These are phyloP conservation scores for Myotis lucifugus DNA, from an alignment of 2,113 vertebrate genomes.

Conservation along the genomic window DNA sequence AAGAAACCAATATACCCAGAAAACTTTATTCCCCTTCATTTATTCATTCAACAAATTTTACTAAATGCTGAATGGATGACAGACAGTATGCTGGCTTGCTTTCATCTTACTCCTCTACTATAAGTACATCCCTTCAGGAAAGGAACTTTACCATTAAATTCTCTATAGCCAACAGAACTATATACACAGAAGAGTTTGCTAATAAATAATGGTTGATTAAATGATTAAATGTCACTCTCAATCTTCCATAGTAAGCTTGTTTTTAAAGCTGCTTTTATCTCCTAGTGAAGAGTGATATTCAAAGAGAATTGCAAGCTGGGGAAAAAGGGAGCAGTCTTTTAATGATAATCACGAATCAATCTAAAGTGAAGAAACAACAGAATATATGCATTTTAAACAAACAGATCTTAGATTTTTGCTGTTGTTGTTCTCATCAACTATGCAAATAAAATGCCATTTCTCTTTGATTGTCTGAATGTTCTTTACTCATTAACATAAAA, in stretches of 20 bases:
- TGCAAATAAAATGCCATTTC: constrained; percentile 70
- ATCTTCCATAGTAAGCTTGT: constrained; percentile 1
- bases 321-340: neutral
- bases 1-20: neutral
- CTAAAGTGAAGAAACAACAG: constrained; percentile 45
- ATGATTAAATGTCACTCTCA: constrained; percentile 30
- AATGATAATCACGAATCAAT: constrained; percentile 60
- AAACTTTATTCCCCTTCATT: neutral
- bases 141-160: neutral
- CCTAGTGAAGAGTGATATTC: neutral
- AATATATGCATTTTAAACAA: constrained; percentile 74
- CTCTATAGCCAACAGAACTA: neutral
- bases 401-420: constrained; percentile 15
- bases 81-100: neutral
- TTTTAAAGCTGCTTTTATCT: neutral
- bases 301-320: constrained; percentile 29
- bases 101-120: neutral
- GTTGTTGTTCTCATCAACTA: constrained; percentile 62
- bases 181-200: neutral
- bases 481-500: constrained; percentile 67
- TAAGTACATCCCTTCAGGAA: neutral
- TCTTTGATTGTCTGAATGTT: constrained; percentile 66
- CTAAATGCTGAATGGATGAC: neutral
- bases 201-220: constrained; percentile 56
- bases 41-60: neutral